Evolutionary conservation across 2,888 invertebrate genomes (phyloP), one percentile per base, ranked within the genome.

Genomic region (Synergus itoensis): DNA sequence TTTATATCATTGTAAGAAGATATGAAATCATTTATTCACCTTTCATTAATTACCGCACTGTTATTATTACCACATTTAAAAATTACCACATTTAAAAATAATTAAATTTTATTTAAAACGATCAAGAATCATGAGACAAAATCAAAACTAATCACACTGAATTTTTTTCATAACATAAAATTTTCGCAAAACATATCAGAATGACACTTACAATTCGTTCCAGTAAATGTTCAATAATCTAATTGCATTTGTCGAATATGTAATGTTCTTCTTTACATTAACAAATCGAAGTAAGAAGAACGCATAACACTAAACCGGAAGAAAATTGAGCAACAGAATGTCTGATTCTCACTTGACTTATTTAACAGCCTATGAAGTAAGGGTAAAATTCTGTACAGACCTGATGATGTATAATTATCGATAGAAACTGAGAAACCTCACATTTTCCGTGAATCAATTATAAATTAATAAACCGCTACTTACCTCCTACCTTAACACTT

Each of bases 321-420:
- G 48, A 1, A 28, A 48, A 36, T 45, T 28, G 11, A 21, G 48
- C 28, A 48, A 48, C 28, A 14, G 69, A 16, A 45, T 9, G 60
- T 21, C 60, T 60, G 60, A 60, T 11, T 21, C 60, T 60, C 12
- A 60, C 4, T 16, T 69, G 48, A 48, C 14, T 48, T 69, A 69
- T 69, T 48, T 21, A 69, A 16, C 2, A 69, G 48, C 48, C 48
- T 48, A 28, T 7, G 45, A 69, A 36, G 21, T 2, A 69, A 48
- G 36, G 69, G 69, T 69, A 16, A 48, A 18, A 28, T 69, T 69
- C 28, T 16, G 21, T 28, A 28, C 14, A 21, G 48, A 48, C 7
- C 21, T 48, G 45, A 14, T 48, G 45, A 14, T 21, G 45, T 45
- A 69, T 45, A 69, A 69, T 69, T 69, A 69, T 69, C 16, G 16